A percentile compares a stretch with the other conserved stretches of the same genome.
Conservation (phyloP, 1,140 invertebrate species). For the Coptotermes formosanus region DNA sequence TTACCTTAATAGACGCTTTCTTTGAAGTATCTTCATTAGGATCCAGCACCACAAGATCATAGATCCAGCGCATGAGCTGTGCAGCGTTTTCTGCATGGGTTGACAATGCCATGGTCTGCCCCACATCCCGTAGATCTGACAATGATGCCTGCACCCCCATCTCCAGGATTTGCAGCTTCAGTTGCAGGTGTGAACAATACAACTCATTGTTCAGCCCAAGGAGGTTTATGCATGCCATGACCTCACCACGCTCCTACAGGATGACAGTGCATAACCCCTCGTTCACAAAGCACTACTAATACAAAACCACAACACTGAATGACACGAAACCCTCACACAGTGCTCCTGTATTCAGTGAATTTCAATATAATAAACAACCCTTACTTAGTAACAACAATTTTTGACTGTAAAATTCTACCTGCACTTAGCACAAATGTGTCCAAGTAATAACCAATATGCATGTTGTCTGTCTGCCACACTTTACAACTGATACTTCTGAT, state of each 20-base stretch:
- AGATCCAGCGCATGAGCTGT: slow-evolving; percentile 58
- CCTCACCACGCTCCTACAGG: slow-evolving; percentile 57
- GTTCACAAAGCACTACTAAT: neutral
- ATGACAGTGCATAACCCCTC: neutral
- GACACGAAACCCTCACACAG: too few relatives aligned
- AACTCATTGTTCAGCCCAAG: slow-evolving; percentile 58
- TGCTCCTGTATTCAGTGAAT: too few relatives aligned
- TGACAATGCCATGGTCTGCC: slow-evolving; percentile 39
- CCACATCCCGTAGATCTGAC: slow-evolving; percentile 56
- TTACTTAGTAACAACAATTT: too few relatives aligned
- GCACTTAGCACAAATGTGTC: too few relatives aligned
- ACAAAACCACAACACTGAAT: too few relatives aligned
- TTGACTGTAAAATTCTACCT: too few relatives aligned
- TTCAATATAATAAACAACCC: too few relatives aligned
- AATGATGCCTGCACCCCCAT: slow-evolving; percentile 59
- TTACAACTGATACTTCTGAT: too few relatives aligned
- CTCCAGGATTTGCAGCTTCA: slow-evolving; percentile 61
- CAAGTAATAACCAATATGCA: too few relatives aligned
- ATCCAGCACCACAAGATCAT: slow-evolving; percentile 58
- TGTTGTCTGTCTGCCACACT: too few relatives aligned
- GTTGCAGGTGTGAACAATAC: slow-evolving; percentile 55
- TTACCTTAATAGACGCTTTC: slow-evolving; percentile 50
- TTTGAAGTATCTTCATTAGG: slow-evolving; percentile 53
- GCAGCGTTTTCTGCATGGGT: slow-evolving; percentile 55
- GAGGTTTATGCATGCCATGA: slow-evolving; percentile 62